Base-by-base conservation (phyloP, 2,888 invertebrate genomes). In the Pteria penguin region DNA sequence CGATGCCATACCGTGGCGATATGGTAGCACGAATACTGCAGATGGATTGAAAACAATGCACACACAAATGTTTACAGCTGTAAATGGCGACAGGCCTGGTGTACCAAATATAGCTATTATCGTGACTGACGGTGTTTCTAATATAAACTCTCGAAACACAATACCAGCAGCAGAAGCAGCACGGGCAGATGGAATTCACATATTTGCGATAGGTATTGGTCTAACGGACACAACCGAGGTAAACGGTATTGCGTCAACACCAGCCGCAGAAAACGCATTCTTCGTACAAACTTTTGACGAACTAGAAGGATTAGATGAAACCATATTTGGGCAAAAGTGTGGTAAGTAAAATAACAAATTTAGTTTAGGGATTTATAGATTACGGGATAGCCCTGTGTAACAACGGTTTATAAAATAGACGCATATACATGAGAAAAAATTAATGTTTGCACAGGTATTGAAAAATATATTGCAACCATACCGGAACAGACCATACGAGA, bases 71-170 rank as follows among this genome's bases (percentile, higher is more conserved):
- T 90, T 87, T 76, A 86, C 85, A 1, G 58, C 71, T 0, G 72
- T 55, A 3, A 86, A 84, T 66, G 91, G 91, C 26, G 90, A 90
- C 75, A 76, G 90, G 11, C 72, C 82, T 2, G 83, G 75, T 54
- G 87, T 87, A 1, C 82, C 82, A 1, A 89, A 90, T 75, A 81
- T 86, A 22, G 83, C 80, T 31, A 84, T 91, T 52, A 78, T 91
- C n/a, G 69, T 91, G 60, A 90, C 91, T 18, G 90, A 91, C 72
- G 91, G 91, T 69, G 86, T 87, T 29, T 89, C 90, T 24, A 90
- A 89, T 67, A 87, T 90, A 52, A 88, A 90, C 76, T 75, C 84
- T 0, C 74, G 82, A 11, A 68, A 80, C 36, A 90, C 89, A 2
- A 80, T 89, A 62, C 86, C 88, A 4, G 87, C 88, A 69, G 90